These are phyloP conservation scores for Kryptopterus vitreolus DNA, from an alignment of 2,797 vertebrate species.

Conservation along the genomic window DNA sequence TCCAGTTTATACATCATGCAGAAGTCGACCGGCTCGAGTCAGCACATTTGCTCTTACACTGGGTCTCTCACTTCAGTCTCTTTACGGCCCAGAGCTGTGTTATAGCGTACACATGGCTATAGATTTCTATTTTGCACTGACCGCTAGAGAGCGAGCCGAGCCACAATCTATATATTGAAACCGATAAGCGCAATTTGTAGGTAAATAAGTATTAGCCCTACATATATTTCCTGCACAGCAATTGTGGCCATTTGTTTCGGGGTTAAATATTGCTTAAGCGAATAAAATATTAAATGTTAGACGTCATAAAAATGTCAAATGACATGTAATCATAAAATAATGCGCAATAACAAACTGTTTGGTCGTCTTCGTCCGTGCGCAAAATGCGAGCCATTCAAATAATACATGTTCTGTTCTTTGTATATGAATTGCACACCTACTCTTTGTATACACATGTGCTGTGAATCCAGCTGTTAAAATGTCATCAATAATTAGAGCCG, in stretches of 20 bases:
- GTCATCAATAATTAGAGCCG: not conserved
- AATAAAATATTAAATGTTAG: not conserved
- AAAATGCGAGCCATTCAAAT: not conserved
- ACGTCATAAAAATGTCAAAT: not conserved
- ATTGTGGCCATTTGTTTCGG: too few species aligned
- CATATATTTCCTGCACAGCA: too few species aligned
- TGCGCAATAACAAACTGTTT: too few species aligned
- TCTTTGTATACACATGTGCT: too few species aligned
- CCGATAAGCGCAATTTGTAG: not conserved
- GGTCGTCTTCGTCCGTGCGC: not conserved
- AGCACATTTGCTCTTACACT: not conserved
- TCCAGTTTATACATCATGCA: not conserved
- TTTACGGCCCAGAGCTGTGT: not conserved
- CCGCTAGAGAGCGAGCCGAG: conserved; percentile 75
- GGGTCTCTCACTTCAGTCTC: not conserved
- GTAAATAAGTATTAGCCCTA: too few species aligned
- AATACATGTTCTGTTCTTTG: not conserved
- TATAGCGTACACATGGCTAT: not conserved
- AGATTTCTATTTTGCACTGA: conserved; percentile 26
- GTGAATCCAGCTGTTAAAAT: not conserved
- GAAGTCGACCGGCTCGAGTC: not conserved
- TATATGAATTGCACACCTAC: not conserved
- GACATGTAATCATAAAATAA: not conserved
- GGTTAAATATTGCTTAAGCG: not conserved
- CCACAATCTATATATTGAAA: too few species aligned